A percentile compares a stretch with the other conserved stretches of the same genome.
Conservation (phyloP, 2,797 vertebrate species). For the Oreortyx pictus region DNA sequence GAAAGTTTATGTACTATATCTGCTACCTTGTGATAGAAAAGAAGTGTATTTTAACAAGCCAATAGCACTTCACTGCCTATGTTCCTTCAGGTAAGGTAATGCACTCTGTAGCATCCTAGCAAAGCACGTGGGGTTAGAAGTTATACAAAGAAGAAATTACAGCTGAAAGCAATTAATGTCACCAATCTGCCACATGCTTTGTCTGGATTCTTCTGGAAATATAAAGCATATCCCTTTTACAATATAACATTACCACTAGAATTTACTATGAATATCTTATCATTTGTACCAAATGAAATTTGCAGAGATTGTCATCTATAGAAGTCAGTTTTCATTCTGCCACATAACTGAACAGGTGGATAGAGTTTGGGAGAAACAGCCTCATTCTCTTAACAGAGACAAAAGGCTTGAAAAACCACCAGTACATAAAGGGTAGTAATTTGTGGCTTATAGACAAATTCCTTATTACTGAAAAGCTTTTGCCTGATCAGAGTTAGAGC, state of each 20-base stretch:
- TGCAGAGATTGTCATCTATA: neutral
- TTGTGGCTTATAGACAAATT: neutral
- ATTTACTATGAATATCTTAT: neutral
- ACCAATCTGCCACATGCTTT: neutral
- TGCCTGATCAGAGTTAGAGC: neutral
- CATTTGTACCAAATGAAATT: neutral
- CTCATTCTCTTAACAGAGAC: neutral
- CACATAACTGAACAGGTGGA: neutral
- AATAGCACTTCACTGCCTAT: neutral
- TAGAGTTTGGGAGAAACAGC: neutral
- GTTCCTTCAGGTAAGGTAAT: neutral
- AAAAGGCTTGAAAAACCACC: neutral
- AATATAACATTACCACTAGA: neutral
- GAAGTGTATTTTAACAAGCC: neutral
- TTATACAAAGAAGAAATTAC: neutral
- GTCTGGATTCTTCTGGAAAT: neutral
- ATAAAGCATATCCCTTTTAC: neutral
- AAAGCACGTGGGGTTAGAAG: neutral
- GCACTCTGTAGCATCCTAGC: neutral
- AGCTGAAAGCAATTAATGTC: neutral
- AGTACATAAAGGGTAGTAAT: neutral
- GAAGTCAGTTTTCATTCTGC: neutral
- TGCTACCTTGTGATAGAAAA: slow-evolving; percentile 36
- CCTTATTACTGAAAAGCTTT: neutral
- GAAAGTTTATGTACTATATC: slow-evolving; percentile 6